Conservation (phyloP, 2,797 vertebrate genomes). For the Pelobates cultripes region DNA sequence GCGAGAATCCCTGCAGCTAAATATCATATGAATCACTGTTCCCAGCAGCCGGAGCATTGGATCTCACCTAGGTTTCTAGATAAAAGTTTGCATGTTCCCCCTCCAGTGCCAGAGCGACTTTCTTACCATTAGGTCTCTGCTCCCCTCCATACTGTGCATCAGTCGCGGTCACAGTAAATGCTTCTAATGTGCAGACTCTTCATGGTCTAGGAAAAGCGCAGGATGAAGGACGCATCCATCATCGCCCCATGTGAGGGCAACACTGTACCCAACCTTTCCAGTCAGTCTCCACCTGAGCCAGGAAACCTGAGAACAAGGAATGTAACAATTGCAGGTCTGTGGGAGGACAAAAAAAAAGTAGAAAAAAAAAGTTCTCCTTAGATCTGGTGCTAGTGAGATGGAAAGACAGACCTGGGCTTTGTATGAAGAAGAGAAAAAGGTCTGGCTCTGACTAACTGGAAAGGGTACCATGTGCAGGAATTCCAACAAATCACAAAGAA, state of each 20-base stretch:
- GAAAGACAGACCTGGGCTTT: conserved; percentile 52
- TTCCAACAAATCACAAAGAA: conserved; percentile 20
- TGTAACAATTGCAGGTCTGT: conserved; percentile 49
- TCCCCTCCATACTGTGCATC: conserved; percentile 45
- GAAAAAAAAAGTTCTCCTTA: neutral
- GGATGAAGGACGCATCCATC: conserved; percentile 49
- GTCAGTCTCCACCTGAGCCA: conserved; percentile 39
- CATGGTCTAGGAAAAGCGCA: conserved; percentile 18
- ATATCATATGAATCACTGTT: neutral
- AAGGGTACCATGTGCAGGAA: conserved; percentile 27
- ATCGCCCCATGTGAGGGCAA: conserved; percentile 26
- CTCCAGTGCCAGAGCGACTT: neutral
- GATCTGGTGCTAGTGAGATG: conserved; percentile 30
- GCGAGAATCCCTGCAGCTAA: too few relatives aligned
- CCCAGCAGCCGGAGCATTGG: too few relatives aligned
- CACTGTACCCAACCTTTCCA: conserved; percentile 37
- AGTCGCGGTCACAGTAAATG: conserved; percentile 24
- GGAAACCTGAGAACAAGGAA: conserved; percentile 44
- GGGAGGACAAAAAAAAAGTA: conserved; percentile 29
- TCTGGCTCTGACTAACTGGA: conserved; percentile 16
- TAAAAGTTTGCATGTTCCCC: neutral
- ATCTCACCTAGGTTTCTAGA: neutral
- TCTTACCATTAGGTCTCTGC: conserved; percentile 39
- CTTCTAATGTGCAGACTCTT: conserved; percentile 27
- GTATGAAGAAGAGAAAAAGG: conserved; percentile 3